Percentiles rank a stretch among this genome's conserved stretches.
phyloP scores from a whole-genome alignment of 37 sponge, comb jelly and placozoan species.

The Amphimedon queenslandica region DNA sequence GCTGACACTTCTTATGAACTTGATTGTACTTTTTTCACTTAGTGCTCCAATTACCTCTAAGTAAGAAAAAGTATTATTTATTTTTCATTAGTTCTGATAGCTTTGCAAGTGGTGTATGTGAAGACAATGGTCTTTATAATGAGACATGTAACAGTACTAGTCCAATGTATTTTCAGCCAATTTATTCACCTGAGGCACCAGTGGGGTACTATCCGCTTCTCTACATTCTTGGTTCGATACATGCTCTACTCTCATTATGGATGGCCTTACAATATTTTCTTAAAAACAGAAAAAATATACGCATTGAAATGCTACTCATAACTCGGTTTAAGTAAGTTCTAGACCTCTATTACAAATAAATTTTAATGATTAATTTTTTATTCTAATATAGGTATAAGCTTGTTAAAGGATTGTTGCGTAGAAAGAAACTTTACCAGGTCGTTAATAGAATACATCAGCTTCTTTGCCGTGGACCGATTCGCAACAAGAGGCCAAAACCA shows the following conservation, averaged over 20 bases:
- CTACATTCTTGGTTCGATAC: background rate
- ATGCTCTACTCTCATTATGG: background rate
- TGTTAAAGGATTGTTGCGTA: background rate
- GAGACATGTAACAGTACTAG: background rate
- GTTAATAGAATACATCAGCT: background rate
- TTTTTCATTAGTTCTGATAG: background rate
- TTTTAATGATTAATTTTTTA: background rate
- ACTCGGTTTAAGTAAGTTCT: background rate
- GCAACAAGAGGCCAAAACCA: background rate
- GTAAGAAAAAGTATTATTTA: background rate
- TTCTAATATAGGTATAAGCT: background rate
- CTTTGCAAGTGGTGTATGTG: background rate
- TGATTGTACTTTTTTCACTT: background rate
- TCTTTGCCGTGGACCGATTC: background rate
- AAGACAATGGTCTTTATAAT: background rate
- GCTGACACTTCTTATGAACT: background rate
- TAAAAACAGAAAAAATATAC: background rate
- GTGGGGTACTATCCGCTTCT: background rate
- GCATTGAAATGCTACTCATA: background rate
- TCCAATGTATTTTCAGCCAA: background rate
- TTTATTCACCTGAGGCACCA: background rate
- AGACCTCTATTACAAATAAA: too few relatives aligned
- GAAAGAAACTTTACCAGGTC: background rate
- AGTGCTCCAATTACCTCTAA: background rate
- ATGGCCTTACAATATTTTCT: background rate